Base-by-base conservation (phyloP, 2,888 invertebrate species). In the Crossocerus cetratus region DNA sequence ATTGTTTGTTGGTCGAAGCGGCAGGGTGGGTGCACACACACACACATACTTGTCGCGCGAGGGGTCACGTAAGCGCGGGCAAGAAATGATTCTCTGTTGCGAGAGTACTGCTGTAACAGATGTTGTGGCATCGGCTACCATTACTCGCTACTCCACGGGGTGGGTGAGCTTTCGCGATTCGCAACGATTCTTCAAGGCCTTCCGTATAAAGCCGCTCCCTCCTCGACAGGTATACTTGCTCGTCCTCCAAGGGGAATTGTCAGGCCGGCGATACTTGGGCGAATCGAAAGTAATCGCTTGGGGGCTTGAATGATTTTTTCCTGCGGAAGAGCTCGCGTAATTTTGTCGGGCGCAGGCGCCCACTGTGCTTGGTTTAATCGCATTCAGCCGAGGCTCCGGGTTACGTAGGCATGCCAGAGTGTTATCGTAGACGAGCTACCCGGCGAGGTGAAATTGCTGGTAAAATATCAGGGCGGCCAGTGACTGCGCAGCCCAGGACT, bases 51-150 rank as follows among this genome's bases (percentile, higher is more conserved):
- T 11, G 32, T 32, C 32, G 58, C 55, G 58, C 43, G 44, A 61
- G 64, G 57, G 21, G n/a, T 59, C 22, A 57, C 18, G 42, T 20
- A 13, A 14, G 16, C 21, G 54, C 43, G 3, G 54, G 14, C 32
- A 54, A 16, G 20, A 62, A 64, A 43, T 62, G 61, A 45, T 54
- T 74, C 45, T 69, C 59, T 68, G 49, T 44, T n/a, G 14, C 11
- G 49, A 20, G 44, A 55, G 44, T 18, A 32, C 32, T 32, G 32
- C 8, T 32, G 32, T 5, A 1, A 3, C 32, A 8, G 32, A 32
- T 32, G 32, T 32, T 32, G 32, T 3, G 32, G 8, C 32, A 32
- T 32, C 3, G 32, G 8, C 5, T 32, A 32, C 32, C 32, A 32
- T 32, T 32, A 5, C 32, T 8, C 3, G 32, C 8, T 32, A 5